Evolutionary conservation across 1,140 invertebrate genomes (phyloP).

Genomic region (Ceratina calcarata): DNA sequence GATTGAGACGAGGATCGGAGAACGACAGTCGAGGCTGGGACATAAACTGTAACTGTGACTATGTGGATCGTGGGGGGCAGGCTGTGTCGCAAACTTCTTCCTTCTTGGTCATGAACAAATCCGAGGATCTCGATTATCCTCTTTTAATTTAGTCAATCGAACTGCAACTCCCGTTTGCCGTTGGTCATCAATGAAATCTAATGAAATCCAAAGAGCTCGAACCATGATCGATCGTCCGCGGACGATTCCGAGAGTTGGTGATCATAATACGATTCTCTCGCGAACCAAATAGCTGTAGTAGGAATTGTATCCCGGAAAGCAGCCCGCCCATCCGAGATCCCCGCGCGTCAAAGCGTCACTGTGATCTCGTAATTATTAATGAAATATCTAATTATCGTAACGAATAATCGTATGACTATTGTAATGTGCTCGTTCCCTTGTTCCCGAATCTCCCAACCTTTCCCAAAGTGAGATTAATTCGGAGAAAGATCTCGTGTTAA

Average conservation of each 20-base stretch:
- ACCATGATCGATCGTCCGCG: not conserved
- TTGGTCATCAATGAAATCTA: not conserved
- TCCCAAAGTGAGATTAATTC: slow-evolving; percentile 31
- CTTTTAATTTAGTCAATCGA: not conserved
- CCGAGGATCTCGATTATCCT: not conserved
- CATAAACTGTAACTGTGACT: slow-evolving; percentile 80
- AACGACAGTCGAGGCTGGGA: slow-evolving; percentile 66
- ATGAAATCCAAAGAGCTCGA: slow-evolving; percentile 27
- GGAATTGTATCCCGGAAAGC: slow-evolving; percentile 56
- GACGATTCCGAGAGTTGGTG: not conserved
- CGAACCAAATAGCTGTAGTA: slow-evolving; percentile 3
- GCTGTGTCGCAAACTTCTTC: slow-evolving; percentile 66
- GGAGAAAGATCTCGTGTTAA: slow-evolving; percentile 16
- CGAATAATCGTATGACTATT: slow-evolving; percentile 78
- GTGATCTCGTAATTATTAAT: slow-evolving; percentile 81
- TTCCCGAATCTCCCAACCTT: not conserved
- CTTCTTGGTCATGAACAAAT: not conserved
- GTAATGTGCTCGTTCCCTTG: slow-evolving; percentile 64
- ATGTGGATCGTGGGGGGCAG: slow-evolving; percentile 79
- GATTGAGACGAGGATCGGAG: slow-evolving; percentile 40
- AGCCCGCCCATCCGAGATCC: slow-evolving; percentile 79
- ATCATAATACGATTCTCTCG: not conserved
- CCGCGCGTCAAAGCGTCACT: slow-evolving; percentile 81
- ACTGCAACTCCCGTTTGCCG: not conserved
- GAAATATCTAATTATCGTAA: slow-evolving; percentile 79